A percentile compares a stretch with the other conserved stretches of the same genome.
Evolutionary conservation across 2,888 invertebrate genomes (phyloP).

Genomic region (Watsonalla binaria): DNA sequence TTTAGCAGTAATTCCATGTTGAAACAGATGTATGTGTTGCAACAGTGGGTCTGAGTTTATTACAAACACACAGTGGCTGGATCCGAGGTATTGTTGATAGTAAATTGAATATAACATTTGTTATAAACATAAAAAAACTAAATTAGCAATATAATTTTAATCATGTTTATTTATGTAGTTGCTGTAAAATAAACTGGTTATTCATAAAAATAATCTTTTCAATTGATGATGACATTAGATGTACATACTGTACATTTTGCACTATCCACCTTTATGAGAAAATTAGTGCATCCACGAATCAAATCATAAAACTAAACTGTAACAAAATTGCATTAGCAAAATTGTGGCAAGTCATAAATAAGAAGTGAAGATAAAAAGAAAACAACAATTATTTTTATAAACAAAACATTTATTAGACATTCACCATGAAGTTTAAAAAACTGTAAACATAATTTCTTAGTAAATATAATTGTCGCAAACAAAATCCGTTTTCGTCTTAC

Average conservation of each 20-base stretch:
- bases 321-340: too few species aligned
- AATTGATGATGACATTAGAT: slow-evolving; percentile 3
- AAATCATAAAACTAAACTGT: too few species aligned
- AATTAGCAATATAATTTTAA: background rate
- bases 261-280: too few species aligned
- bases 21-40: too few species aligned
- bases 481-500: background rate
- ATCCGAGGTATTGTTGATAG: too few species aligned
- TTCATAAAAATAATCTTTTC: slow-evolving; percentile 3
- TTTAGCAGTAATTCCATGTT: too few species aligned
- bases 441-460: slow-evolving; percentile 24
- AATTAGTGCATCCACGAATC: too few species aligned
- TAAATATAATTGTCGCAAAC: background rate
- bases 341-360: too few species aligned
- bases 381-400: slow-evolving; percentile 1
- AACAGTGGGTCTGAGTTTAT: too few species aligned
- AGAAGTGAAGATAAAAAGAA: background rate
- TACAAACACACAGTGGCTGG: too few species aligned
- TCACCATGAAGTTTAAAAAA: slow-evolving; percentile 29
- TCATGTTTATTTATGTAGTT: slow-evolving; percentile 15
- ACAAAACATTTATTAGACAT: slow-evolving; percentile 31
- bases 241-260: too few species aligned
- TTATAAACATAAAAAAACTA: slow-evolving; percentile 1
- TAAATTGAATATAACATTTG: slow-evolving; percentile 4
- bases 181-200: slow-evolving; percentile 14